A percentile compares a stretch with the other conserved stretches of the same genome.
Conservation (phyloP, 2,113 vertebrate genomes). For the Aptenodytes patagonicus region DNA sequence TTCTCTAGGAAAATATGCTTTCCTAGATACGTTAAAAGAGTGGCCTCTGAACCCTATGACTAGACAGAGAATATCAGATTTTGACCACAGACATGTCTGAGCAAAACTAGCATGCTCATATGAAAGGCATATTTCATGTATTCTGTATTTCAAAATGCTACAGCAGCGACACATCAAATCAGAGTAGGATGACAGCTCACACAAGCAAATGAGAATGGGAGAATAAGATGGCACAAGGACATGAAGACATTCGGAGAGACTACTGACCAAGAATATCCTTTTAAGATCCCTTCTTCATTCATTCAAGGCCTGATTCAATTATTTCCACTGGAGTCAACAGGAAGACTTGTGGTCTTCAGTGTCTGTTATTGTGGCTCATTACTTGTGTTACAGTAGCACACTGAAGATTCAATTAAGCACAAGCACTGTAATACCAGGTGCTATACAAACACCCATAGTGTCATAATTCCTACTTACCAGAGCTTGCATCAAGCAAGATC, state of each 20-base stretch:
- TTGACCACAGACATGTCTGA: conserved; percentile 2
- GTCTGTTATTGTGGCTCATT: conserved; percentile 5
- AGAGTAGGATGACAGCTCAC: conserved; percentile 28
- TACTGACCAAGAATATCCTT: conserved; percentile 9
- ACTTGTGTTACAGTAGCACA: conserved; percentile 21
- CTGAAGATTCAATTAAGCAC: background rate
- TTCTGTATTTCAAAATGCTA: conserved; percentile 15
- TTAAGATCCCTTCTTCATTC: conserved; percentile 31
- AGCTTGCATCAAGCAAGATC: background rate
- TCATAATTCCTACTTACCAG: background rate
- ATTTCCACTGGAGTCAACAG: conserved; percentile 25
- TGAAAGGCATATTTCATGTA: conserved; percentile 17
- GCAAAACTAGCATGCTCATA: background rate
- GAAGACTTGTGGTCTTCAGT: conserved; percentile 34
- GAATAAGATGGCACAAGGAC: background rate
- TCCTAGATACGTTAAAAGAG: background rate
- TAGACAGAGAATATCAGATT: conserved; percentile 37
- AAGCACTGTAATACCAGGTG: background rate
- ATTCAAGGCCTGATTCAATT: conserved; percentile 37
- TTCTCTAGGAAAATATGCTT: conserved; percentile 31
- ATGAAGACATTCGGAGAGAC: background rate
- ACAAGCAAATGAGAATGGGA: background rate
- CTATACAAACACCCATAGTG: background rate
- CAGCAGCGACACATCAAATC: background rate
- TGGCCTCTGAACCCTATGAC: background rate